Evolutionary conservation across 2,113 vertebrate species (phyloP), one percentile per base, ranked within the genome.

Genomic region (Triplophysa tibetana): DNA sequence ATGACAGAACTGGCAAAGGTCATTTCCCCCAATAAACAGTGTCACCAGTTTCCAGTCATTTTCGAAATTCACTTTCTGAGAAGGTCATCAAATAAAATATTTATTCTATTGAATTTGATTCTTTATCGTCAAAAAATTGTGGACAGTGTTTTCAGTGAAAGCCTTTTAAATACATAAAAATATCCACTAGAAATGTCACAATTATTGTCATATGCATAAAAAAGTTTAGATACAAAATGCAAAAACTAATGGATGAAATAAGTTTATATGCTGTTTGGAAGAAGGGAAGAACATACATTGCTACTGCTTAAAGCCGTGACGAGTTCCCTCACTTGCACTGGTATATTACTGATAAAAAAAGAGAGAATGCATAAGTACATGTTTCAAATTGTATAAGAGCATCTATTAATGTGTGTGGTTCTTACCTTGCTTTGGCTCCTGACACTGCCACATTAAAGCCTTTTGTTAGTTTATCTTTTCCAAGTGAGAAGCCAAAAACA

Each of bases 11-110:
- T 92, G 92, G 86, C 98, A 99, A 69, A 99, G 87, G 89, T 99
- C 96, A 0, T 93, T 96, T 84, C 88, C 89, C 83, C 98, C 98
- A 50, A 97, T 86, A 33, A 99, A 93, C 80, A 99, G 78, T 1
- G 96, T 99, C 87, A 99, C 91, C 87, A 99, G 86, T 89, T 99
- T 99, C 97, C 98, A 99, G 84, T 98, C 96, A 4, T 93, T 88
- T 64, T 94, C 74, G 85, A 96, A 95, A 86, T 95, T 88, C 77
- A 98, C 93, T 2, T 90, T 80, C 96, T 98, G 70, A 73, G 10
- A 72, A n/a, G 80, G 82, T 41, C 84, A 72, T 43, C 2, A 41
- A 24, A 3, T 9, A 5, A 45, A 13, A 50, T 16, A 41, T 73
- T 16, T 12, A 41, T 73, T 23, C 19, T 1, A 60, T 41, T 60